A percentile compares a stretch with the other conserved stretches of the same genome.
Evolutionary conservation across 1,140 invertebrate species (phyloP).

Genomic region (Globodera rostochiensis): DNA sequence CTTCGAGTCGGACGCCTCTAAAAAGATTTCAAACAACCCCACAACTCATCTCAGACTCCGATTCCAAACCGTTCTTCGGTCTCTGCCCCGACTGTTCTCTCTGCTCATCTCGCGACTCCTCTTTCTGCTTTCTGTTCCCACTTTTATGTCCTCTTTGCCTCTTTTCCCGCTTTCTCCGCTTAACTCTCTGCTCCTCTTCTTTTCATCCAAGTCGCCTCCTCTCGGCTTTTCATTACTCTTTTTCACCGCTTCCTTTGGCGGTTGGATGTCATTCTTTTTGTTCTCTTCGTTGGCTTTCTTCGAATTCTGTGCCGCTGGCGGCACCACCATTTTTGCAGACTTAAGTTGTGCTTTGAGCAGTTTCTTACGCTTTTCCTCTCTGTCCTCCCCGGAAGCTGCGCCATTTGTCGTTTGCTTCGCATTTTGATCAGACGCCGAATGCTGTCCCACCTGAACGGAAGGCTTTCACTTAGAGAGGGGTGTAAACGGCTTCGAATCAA

Average conservation of each 20-base stretch:
- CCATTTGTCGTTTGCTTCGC: conserved; percentile 11
- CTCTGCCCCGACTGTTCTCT: background rate
- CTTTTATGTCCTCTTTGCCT: background rate
- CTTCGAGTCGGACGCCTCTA: background rate
- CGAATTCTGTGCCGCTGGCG: conserved; percentile 11
- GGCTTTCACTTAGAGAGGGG: background rate
- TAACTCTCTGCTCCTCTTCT: background rate
- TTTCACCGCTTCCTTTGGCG: conserved; percentile 21
- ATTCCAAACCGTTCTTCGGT: background rate
- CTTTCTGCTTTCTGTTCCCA: conserved; percentile 16
- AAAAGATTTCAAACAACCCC: background rate
- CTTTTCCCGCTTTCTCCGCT: background rate
- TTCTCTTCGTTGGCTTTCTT: conserved; percentile 10
- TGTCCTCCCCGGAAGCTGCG: conserved; percentile 8
- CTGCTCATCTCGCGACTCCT: background rate
- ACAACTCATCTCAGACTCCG: background rate
- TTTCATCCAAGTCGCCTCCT: background rate
- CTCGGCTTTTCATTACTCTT: background rate
- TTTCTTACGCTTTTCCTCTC: conserved; percentile 41
- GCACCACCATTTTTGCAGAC: conserved; percentile 32
- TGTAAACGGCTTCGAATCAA: too few species aligned
- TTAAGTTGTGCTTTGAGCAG: conserved; percentile 44
- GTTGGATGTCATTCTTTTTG: conserved; percentile 23
- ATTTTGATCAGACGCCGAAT: conserved; percentile 11
- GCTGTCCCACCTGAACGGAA: background rate